Evolutionary conservation across 2,113 vertebrate species (phyloP).

Genomic region (Balaeniceps rex): DNA sequence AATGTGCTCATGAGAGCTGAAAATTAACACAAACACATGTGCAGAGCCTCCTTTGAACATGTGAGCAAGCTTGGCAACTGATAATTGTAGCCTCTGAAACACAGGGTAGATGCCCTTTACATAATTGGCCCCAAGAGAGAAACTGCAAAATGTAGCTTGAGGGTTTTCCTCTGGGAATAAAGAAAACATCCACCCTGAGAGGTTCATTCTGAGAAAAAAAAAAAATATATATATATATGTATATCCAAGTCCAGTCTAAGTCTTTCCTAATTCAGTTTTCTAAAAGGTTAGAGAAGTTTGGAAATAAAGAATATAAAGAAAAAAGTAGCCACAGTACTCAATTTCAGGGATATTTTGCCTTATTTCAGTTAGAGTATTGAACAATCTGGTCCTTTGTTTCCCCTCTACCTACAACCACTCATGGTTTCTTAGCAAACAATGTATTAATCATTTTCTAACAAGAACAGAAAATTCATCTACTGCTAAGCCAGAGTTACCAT

Average conservation of each 20-base stretch:
- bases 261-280: not conserved
- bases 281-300: not conserved
- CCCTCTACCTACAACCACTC: not conserved
- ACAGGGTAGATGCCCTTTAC: constrained; percentile 5
- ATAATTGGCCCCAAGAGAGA: constrained; percentile 46
- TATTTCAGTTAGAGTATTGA: not conserved
- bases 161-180: not conserved
- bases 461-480: not conserved
- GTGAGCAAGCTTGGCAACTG: not conserved
- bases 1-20: not conserved
- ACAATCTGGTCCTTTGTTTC: not conserved
- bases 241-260: not conserved
- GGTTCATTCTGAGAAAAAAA: not conserved
- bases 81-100: not conserved
- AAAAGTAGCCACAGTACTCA: not conserved
- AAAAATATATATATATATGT: not conserved
- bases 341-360: not conserved
- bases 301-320: not conserved
- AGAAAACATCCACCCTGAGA: not conserved
- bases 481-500: not conserved
- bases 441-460: not conserved
- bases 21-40: constrained; percentile 12
- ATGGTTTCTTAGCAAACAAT: not conserved
- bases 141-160: not conserved
- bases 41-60: not conserved